Conservation (phyloP, 2,113 vertebrate genomes). For the Rhizomys pruinosus region DNA sequence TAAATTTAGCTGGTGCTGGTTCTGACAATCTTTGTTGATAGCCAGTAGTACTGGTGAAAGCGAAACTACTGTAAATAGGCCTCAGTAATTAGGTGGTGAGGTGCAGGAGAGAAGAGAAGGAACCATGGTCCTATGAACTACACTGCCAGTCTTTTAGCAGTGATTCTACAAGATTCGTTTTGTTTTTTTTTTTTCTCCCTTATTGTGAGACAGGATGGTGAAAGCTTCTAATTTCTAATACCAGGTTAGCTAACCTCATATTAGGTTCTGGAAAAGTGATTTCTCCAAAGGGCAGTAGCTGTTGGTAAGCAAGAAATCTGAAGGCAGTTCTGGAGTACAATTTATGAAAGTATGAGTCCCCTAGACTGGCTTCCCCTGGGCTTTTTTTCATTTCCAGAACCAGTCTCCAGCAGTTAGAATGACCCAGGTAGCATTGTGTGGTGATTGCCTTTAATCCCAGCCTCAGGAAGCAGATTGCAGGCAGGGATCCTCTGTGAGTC, state of each 20-base stretch:
- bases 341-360: background rate
- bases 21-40: background rate
- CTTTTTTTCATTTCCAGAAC: background rate
- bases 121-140: background rate
- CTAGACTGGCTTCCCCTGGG: background rate
- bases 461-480: too few relatives aligned
- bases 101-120: too few relatives aligned
- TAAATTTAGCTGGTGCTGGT: background rate
- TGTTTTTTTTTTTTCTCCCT: background rate
- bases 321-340: background rate
- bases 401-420: background rate
- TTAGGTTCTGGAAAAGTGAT: background rate
- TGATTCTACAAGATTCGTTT: background rate
- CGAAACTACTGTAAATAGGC: background rate
- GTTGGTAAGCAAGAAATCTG: background rate
- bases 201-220: background rate
- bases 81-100: background rate
- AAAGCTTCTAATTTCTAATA: background rate
- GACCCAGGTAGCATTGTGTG: too few relatives aligned
- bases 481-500: too few relatives aligned
- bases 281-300: background rate
- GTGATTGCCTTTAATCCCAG: too few relatives aligned
- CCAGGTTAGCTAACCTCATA: background rate
- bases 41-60: background rate
- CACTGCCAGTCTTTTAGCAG: background rate